Evolutionary conservation across 2,113 vertebrate species (phyloP), one percentile per base, ranked within the genome.

Genomic region (Dicaeum eximium): DNA sequence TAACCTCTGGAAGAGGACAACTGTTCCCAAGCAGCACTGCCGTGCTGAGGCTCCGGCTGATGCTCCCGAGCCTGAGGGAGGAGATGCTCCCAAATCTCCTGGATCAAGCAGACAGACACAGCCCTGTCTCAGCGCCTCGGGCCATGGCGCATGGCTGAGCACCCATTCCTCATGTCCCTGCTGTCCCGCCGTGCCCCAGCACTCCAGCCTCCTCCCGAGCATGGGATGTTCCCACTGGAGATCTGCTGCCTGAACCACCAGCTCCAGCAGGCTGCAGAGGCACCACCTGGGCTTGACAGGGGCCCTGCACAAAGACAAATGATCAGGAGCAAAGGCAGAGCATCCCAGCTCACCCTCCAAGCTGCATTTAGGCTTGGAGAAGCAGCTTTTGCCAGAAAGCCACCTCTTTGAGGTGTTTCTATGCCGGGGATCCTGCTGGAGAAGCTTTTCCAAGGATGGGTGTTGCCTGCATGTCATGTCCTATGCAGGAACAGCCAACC

Each of bases 1-100:
- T 62, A 95, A 77, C 80, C 90, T 72, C 70, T 51, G 13, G 80
- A 89, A 92, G 61, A 91, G 80, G 74, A 91, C 61, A 51, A 21
- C 11, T 0, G 3, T 12, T 77, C 77, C 51, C 0, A 0, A 60
- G 53, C 13, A 2, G 70, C 21, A 10, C 30, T 40, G 80, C 67
- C 0, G 1, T 2, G 8, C 82, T 10, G 27, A 62, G 73, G 61
- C 69, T 81, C 70, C 0, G 12, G 62, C 53, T 84, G 53, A 48
- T 58, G 56, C 51, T 85, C 54, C 62, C 69, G 0, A 60, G 85
- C 88, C 71, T 21, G 18, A 8, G 45, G 86, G 42, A 84, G 51
- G 30, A 89, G 67, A 42, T 40, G 48, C 44, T 86, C 86, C 79
- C 80, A 60, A 40, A 86, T 20, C 54, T 75, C 60, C 86, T 35